Percentiles rank a stretch among this genome's conserved stretches.
These are phyloP conservation scores for Prenolepis imparis DNA, from an alignment of 2,888 invertebrate species.

Conservation along the genomic window DNA sequence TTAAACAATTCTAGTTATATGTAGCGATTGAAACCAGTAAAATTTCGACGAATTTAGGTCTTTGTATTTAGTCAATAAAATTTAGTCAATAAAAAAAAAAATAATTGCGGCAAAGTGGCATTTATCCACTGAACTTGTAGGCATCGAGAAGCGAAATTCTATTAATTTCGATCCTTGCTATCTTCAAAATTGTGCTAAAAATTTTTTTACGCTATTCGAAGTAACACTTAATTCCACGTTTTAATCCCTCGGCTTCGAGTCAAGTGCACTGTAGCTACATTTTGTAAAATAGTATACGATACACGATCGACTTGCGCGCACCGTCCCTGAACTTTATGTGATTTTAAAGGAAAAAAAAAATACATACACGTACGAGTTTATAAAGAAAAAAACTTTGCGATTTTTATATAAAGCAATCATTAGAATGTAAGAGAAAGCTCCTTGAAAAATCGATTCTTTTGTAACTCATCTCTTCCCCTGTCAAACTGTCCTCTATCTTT, in stretches of 20 bases:
- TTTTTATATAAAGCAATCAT: conserved; percentile 58
- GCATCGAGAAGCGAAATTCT: conserved; percentile 17
- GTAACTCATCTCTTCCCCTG: conserved; percentile 1
- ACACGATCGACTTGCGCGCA: conserved; percentile 58
- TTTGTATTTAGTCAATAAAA: background rate
- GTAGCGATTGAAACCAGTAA: conserved; percentile 34
- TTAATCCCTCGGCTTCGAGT: conserved; percentile 43
- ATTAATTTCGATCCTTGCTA: conserved; percentile 17
- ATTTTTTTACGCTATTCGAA: conserved; percentile 17
- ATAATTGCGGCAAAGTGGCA: background rate
- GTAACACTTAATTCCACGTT: conserved; percentile 44
- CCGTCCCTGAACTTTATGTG: conserved; percentile 55
- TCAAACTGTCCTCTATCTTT: conserved; percentile 28
- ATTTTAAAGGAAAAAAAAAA: conserved; percentile 42
- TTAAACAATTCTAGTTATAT: conserved; percentile 30
- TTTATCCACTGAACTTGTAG: background rate
- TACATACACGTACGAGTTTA: conserved; percentile 18
- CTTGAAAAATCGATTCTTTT: conserved; percentile 40
- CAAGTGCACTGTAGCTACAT: conserved; percentile 54
- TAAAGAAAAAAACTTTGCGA: conserved; percentile 43
- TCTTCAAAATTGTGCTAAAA: conserved; percentile 32
- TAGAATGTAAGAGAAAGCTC: conserved; percentile 55
- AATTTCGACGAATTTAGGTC: conserved; percentile 33
- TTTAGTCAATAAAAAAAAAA: background rate
- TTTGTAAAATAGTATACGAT: conserved; percentile 62